phyloP scores from a whole-genome alignment of 2,888 invertebrate genomes.

The Cephus runcator region DNA sequence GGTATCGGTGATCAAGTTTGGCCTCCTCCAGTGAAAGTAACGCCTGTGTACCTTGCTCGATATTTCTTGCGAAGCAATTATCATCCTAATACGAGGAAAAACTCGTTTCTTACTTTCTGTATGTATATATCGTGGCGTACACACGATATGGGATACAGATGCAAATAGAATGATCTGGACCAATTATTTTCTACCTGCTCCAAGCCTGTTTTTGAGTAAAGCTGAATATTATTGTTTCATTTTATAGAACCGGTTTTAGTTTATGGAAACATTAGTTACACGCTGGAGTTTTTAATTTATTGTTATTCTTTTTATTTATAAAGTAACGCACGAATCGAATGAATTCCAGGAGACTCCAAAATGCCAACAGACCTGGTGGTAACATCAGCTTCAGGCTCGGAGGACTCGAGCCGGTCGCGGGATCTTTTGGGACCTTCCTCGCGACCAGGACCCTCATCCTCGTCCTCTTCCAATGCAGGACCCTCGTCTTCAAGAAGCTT shows the following conservation, averaged over 20 bases:
- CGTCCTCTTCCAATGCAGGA: constrained; percentile 55
- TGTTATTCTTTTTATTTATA: not conserved
- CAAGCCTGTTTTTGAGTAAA: not conserved
- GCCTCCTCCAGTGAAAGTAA: not conserved
- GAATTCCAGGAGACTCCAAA: constrained; percentile 37
- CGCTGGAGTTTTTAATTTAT: not conserved
- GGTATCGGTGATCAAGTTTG: not conserved
- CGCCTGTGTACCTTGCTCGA: not conserved
- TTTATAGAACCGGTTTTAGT: not conserved
- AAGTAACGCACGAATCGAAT: not conserved
- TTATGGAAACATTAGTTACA: not conserved
- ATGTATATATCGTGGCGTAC: not conserved
- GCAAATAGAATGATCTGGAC: not conserved
- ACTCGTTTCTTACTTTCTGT: not conserved
- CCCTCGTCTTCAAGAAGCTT: constrained; percentile 69
- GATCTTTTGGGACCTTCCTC: constrained; percentile 37
- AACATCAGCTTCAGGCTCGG: constrained; percentile 51
- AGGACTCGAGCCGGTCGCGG: constrained; percentile 46
- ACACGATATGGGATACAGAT: not conserved
- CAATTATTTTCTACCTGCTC: not conserved
- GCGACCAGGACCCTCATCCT: constrained; percentile 14
- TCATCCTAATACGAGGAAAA: not conserved
- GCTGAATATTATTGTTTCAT: not conserved
- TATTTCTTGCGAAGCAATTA: not conserved
- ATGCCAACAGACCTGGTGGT: constrained; percentile 64